Percentiles rank a stretch among this genome's conserved stretches.
phyloP scores from a whole-genome alignment of 23 tunicate genomes.

The Styela clava region DNA sequence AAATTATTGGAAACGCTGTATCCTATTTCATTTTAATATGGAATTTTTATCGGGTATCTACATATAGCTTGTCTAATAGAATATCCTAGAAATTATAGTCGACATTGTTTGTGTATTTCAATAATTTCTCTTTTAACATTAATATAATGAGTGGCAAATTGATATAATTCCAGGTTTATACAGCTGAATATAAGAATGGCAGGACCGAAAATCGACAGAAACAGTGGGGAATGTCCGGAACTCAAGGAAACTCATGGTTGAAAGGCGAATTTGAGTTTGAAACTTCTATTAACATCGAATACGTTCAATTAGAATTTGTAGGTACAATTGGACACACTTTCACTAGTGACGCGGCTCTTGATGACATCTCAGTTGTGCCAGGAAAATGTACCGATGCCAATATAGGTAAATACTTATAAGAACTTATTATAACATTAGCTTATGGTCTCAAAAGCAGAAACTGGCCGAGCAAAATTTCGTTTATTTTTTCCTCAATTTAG shows the following conservation, averaged over 20 bases:
- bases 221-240: constrained; percentile 43
- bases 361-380: constrained; percentile 50
- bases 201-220: background rate
- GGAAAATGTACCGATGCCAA: constrained; percentile 38
- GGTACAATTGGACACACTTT: constrained; percentile 83
- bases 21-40: too few relatives aligned
- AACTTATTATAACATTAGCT: too few relatives aligned
- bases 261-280: constrained; percentile 37
- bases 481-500: too few relatives aligned
- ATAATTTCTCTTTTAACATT: too few relatives aligned
- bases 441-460: background rate
- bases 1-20: too few relatives aligned
- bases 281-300: constrained; percentile 23
- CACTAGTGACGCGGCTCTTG: constrained; percentile 89
- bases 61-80: too few relatives aligned
- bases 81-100: too few relatives aligned
- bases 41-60: too few relatives aligned
- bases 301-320: constrained; percentile 55
- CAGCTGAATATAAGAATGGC: constrained; percentile 42
- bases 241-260: constrained; percentile 71
- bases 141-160: too few relatives aligned
- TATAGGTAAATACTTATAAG: background rate
- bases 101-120: too few relatives aligned
- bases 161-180: constrained; percentile 43
- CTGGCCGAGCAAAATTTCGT: too few relatives aligned